Conservation (phyloP, 2,888 invertebrate genomes). For the Conus canariensis region DNA sequence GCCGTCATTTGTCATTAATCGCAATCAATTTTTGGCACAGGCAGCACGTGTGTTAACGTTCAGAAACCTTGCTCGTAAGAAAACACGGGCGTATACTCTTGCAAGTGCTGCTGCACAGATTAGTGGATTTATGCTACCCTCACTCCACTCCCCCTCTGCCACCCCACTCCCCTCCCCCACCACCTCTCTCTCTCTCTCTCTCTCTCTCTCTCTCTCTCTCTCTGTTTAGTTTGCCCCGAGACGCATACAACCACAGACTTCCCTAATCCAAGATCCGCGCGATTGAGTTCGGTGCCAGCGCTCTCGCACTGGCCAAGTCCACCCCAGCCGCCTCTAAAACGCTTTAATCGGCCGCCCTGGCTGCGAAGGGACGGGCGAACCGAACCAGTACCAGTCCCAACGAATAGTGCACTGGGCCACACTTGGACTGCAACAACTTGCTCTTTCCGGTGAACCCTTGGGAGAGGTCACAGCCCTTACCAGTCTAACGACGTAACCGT, state of each 20-base stretch:
- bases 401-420: not conserved
- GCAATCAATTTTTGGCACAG: not conserved
- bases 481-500: not conserved
- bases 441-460: not conserved
- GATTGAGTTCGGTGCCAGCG: not conserved
- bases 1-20: not conserved
- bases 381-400: no score
- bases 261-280: not conserved
- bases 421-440: not conserved
- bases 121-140: not conserved
- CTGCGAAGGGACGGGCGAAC: not conserved
- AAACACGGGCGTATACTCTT: not conserved
- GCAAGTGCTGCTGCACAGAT: not conserved
- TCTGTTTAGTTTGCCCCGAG: not conserved
- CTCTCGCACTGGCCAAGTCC: not conserved
- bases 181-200: not conserved
- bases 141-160: not conserved
- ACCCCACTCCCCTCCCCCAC: not conserved
- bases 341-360: not conserved
- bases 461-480: not conserved
- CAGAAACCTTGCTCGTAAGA: not conserved
- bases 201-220: not conserved
- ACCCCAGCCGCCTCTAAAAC: not conserved
- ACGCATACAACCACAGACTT: not conserved
- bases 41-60: not conserved